These are phyloP conservation scores for Callosobruchus maculatus DNA, from an alignment of 2,888 invertebrate species.

Conservation along the genomic window DNA sequence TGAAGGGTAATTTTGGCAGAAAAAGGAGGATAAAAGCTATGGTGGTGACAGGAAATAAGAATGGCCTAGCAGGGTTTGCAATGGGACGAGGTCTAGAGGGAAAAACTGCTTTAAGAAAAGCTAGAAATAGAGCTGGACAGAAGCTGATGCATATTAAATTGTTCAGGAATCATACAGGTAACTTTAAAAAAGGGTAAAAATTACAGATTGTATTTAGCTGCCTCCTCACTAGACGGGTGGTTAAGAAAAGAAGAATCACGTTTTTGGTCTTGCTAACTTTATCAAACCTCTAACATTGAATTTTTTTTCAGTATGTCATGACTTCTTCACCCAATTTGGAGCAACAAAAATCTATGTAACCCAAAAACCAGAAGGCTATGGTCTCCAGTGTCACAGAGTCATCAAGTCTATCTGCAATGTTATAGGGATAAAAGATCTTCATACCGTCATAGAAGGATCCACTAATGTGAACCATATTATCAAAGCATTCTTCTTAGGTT, in stretches of 20 bases:
- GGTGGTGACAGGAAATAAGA: conserved; percentile 86
- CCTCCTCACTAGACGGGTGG: too few relatives aligned
- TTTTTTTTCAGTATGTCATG: conserved; percentile 70
- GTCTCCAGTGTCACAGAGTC: conserved; percentile 83
- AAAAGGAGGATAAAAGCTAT: conserved; percentile 70
- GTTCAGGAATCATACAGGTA: conserved; percentile 82
- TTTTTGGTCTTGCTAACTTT: too few relatives aligned
- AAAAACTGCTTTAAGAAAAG: conserved; percentile 66
- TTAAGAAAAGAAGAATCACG: too few relatives aligned
- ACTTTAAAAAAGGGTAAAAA: conserved; percentile 7
- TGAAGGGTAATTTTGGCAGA: conserved; percentile 88
- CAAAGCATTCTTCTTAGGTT: conserved; percentile 90
- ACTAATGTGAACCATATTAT: conserved; percentile 79
- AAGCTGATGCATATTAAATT: conserved; percentile 81
- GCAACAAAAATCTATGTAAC: conserved; percentile 80
- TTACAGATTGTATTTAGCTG: too few relatives aligned
- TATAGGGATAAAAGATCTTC: conserved; percentile 83
- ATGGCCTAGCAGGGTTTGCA: conserved; percentile 85
- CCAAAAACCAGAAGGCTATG: conserved; percentile 83
- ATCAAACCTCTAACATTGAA: too few relatives aligned
- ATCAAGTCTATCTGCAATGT: conserved; percentile 83
- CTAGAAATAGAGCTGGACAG: conserved; percentile 86
- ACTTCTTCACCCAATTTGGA: conserved; percentile 83
- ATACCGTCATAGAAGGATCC: conserved; percentile 87
- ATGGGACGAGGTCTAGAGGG: conserved; percentile 68